These are phyloP conservation scores for Xylocopa sonorina DNA, from an alignment of 1,140 invertebrate species.

Conservation along the genomic window DNA sequence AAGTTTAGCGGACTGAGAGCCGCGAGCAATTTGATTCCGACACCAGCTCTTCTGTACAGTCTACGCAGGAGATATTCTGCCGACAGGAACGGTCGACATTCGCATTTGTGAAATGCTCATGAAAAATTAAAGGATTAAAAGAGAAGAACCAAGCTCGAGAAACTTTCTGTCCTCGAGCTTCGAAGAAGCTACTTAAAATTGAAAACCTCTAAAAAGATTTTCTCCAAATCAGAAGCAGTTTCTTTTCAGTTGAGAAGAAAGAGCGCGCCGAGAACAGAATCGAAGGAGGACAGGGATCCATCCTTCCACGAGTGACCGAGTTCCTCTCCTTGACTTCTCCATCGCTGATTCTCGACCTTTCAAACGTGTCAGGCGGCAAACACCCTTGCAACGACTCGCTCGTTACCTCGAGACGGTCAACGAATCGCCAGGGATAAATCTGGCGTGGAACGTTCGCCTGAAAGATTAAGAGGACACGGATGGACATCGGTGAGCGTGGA, in stretches of 20 bases:
- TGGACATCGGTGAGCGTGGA: neutral
- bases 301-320: no score
- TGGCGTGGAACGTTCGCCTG: neutral
- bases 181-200: no score
- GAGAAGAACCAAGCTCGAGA: no score
- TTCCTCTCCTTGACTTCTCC: neutral
- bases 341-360: neutral
- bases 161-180: no score
- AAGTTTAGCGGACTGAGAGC: conserved; percentile 1
- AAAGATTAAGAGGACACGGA: conserved; percentile 44
- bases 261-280: no score
- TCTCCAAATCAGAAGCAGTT: no score
- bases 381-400: neutral
- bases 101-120: neutral
- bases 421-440: conserved; percentile 52
- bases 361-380: conserved; percentile 19
- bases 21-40: conserved; percentile 8
- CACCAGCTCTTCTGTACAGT: neutral
- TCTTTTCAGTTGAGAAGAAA: no score
- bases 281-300: conserved; percentile 30
- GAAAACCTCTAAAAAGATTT: no score
- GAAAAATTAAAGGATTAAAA: neutral
- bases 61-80: neutral
- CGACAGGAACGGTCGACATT: neutral
- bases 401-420: conserved; percentile 21